Percentiles rank a stretch among this genome's conserved stretches.
Evolutionary conservation across 2,888 invertebrate species (phyloP).

Genomic region (Tachystola acroxantha): DNA sequence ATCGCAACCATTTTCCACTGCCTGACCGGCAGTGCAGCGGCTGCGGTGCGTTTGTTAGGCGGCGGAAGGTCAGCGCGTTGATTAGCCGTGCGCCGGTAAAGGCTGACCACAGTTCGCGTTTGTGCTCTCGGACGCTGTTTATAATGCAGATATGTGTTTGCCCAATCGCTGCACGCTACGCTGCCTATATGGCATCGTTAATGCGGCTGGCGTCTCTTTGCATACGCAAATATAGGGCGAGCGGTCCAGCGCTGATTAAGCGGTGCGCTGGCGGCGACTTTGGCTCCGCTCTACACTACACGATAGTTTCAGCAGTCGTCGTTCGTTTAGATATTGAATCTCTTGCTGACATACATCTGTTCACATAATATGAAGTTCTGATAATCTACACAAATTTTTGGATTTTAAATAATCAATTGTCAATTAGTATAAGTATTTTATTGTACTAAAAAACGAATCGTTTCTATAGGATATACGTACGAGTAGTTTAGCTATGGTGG

Average conservation of each 20-base stretch:
- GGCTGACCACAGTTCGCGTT: conserved; percentile 76
- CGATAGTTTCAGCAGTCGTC: conserved; percentile 8
- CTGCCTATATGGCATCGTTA: conserved; percentile 78
- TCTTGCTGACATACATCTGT: too few species aligned
- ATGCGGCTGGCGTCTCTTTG: conserved; percentile 76
- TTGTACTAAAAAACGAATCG: too few species aligned
- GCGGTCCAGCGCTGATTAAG: conserved; percentile 73
- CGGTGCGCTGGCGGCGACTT: conserved; percentile 62
- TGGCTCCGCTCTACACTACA: conserved; percentile 49
- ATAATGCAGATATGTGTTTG: conserved; percentile 80
- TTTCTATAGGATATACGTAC: too few species aligned
- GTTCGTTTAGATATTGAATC: too few species aligned
- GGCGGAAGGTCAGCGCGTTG: conserved; percentile 73
- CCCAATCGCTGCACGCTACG: conserved; percentile 77
- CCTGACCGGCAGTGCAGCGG: not conserved
- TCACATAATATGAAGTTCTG: too few species aligned
- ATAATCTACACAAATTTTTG: too few species aligned
- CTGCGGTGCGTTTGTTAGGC: conserved; percentile 54
- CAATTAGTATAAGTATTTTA: too few species aligned
- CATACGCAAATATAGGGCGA: conserved; percentile 79
- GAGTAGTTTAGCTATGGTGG: too few species aligned
- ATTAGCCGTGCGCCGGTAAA: conserved; percentile 72
- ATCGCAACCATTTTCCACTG: conserved; percentile 2
- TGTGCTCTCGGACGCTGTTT: conserved; percentile 73
- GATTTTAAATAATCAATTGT: too few species aligned